A percentile compares a stretch with the other conserved stretches of the same genome.
phyloP scores from a whole-genome alignment of 2,113 vertebrate species.

The Dasyprocta punctata region DNA sequence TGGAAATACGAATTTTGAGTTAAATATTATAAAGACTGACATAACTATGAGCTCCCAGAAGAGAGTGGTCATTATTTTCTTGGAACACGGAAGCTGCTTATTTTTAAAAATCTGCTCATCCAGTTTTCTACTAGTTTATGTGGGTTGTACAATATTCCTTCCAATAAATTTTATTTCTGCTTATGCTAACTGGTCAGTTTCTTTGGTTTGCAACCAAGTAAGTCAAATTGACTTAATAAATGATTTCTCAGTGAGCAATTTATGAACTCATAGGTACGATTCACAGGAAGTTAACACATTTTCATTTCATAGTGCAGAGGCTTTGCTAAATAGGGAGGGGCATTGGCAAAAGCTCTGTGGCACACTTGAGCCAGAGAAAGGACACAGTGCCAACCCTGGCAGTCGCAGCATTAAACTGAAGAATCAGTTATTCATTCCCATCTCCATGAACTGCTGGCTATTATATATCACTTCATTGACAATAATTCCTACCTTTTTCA shows the following conservation, averaged over 20 bases:
- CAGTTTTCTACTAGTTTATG: not conserved
- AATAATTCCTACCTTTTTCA: not conserved
- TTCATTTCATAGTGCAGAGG: not conserved
- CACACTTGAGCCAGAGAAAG: not conserved
- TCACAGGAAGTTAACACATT: conserved; percentile 12
- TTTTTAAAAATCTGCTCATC: not conserved
- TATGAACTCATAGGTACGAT: not conserved
- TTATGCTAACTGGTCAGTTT: not conserved
- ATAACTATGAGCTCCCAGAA: not conserved
- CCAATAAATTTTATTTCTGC: not conserved
- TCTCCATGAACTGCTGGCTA: not conserved
- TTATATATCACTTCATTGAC: not conserved
- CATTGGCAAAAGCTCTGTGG: not conserved
- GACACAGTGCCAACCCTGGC: not conserved
- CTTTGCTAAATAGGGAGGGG: not conserved
- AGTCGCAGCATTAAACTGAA: not conserved
- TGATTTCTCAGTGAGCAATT: not conserved
- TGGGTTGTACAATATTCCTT: not conserved
- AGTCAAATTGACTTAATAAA: not conserved
- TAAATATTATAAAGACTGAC: conserved; percentile 7
- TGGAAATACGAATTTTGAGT: conserved; percentile 3
- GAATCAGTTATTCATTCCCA: not conserved
- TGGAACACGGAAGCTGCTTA: not conserved
- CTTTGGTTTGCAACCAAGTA: conserved; percentile 32
- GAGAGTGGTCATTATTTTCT: not conserved